phyloP scores from a whole-genome alignment of 2,888 invertebrate genomes.

The Mongoloraphidia duomilia region DNA sequence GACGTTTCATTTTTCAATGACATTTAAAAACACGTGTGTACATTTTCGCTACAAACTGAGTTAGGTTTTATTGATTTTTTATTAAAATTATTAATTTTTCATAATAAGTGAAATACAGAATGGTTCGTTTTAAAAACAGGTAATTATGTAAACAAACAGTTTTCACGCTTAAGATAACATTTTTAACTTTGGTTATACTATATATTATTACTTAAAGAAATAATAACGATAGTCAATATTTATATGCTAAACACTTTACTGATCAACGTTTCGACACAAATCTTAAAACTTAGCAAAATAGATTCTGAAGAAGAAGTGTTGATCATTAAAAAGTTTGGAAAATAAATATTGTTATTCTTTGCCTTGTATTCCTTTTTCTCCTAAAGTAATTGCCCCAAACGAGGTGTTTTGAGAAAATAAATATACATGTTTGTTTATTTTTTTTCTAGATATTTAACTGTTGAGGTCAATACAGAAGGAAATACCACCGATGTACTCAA shows the following conservation, averaged over 20 bases:
- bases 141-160: constrained; percentile 7
- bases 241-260: neutral
- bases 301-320: no score
- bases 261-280: neutral
- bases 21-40: no score
- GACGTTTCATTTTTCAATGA: no score
- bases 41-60: no score
- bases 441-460: constrained; percentile 47
- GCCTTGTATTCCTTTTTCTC: constrained; percentile 10
- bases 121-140: constrained; percentile 27
- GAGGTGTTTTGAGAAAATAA: no score
- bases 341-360: neutral
- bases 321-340: no score
- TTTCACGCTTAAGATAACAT: neutral
- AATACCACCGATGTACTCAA: constrained; percentile 28
- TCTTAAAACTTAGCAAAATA: neutral
- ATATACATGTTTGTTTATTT: neutral
- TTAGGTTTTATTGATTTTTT: no score
- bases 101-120: constrained; percentile 9
- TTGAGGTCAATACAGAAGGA: constrained; percentile 41
- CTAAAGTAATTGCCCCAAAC: constrained; percentile 3
- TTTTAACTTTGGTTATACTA: neutral
- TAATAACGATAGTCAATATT: constrained; percentile 3
- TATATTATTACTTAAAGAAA: neutral
- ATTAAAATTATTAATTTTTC: no score